Conservation (phyloP, 2,113 vertebrate species). For the Thamnaconus septentrionalis region DNA sequence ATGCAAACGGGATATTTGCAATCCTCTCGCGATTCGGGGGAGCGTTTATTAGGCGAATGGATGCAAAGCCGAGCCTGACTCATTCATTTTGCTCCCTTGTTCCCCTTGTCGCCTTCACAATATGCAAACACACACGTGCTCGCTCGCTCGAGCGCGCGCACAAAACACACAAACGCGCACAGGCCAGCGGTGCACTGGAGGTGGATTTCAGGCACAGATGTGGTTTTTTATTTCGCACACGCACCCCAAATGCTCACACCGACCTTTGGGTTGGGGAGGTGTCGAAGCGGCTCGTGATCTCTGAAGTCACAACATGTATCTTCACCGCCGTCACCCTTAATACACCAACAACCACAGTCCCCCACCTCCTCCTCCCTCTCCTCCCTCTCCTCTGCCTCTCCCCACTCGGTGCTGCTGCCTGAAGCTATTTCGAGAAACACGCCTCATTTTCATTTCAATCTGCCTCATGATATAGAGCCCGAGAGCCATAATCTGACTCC, state of each 20-base stretch:
- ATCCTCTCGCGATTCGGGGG: conserved; percentile 11
- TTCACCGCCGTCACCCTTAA: conserved; percentile 55
- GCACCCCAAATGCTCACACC: no score
- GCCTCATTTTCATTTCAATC: conserved; percentile 70
- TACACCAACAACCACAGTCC: conserved; percentile 10
- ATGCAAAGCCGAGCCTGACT: conserved; percentile 24
- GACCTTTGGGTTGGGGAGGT: neutral
- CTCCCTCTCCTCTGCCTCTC: neutral
- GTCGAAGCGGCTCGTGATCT: conserved; percentile 39
- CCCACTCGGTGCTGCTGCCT: conserved; percentile 3
- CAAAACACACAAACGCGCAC: neutral
- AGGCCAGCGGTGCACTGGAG: no score
- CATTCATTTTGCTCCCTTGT: conserved; percentile 37
- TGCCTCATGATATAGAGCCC: conserved; percentile 34
- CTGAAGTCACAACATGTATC: conserved; percentile 48
- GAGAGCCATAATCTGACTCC: conserved; percentile 42
- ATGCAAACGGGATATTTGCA: conserved; percentile 2
- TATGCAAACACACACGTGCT: conserved; percentile 26
- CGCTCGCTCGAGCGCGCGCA: conserved; percentile 14
- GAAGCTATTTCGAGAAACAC: conserved; percentile 55
- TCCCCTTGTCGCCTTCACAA: conserved; percentile 10
- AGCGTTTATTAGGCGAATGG: conserved; percentile 26
- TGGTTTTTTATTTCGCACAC: no score
- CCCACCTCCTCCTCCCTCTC: neutral
- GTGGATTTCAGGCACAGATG: no score